Base-by-base conservation (phyloP, 2,797 vertebrate species). In the Anableps anableps region DNA sequence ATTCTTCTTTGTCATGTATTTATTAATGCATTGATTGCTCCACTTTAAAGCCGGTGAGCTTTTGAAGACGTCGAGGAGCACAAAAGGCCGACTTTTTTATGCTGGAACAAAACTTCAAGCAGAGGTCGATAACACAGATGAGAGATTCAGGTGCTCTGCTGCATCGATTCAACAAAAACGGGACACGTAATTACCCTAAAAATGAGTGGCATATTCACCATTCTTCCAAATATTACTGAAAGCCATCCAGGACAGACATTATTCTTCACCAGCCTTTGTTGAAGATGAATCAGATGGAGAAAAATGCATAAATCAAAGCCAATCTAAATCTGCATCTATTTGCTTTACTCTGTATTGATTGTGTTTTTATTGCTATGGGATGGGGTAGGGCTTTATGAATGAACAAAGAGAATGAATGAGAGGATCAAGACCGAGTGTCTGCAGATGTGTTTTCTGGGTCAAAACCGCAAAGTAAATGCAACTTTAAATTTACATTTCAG, bases 151-250 rank as follows among this genome's bases (percentile, higher is more conserved):
- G 81, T 74, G 77, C 83, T 81, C 74, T 72, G 79, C 66, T 78
- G 76, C 75, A 93, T 90, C 86, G 91, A 93, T 92, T 77, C 73
- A 13, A 81, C 51, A 84, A 79, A 89, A 87, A 14, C 64, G 87
- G 85, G 77, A 85, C 81, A 71, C 58, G 80, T 83, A 91, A 93
- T 92, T 87, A 91, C 81, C 60, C 75, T 74, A 53, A 81, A 72
- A 87, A 83, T 71, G 86, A 80, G 74, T 66, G 73, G 29, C 41
- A n/a, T 26, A 72, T 72, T 77, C 75, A 78, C 66, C 41, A 64
- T 77, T 87, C 84, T 83, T 84, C 5, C 53, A 53, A 79, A 79
- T 82, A 87, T 74, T 76, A 79, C 73, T 77, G 21, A 83, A 82
- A 58, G 72, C 77, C 70, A 77, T 74, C 68, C 60, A 45, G 74